These are phyloP conservation scores for Athripsodes cinereus DNA, from an alignment of 2,888 invertebrate genomes.

Conservation along the genomic window DNA sequence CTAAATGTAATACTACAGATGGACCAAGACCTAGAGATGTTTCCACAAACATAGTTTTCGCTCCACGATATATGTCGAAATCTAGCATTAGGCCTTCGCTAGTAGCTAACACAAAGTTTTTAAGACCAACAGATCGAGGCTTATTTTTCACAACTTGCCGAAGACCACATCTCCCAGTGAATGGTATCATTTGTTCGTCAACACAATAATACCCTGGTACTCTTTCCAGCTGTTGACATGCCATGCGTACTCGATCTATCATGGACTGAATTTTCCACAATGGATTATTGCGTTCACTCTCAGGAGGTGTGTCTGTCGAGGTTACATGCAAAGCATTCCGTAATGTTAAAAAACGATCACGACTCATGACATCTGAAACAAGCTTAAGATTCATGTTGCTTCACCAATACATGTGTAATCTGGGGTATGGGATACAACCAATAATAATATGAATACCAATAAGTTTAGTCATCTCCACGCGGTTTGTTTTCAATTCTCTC, in stretches of 20 bases:
- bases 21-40: conserved; percentile 15
- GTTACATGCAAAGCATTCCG: neutral
- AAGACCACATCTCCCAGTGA: conserved; percentile 5
- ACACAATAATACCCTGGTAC: conserved; percentile 1
- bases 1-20: conserved; percentile 22
- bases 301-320: neutral
- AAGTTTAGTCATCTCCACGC: neutral
- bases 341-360: neutral
- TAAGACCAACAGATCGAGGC: neutral
- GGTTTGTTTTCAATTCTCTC: neutral
- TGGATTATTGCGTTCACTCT: neutral
- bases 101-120: neutral
- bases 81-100: neutral
- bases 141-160: conserved; percentile 8
- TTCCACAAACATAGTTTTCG: neutral
- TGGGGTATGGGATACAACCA: neutral
- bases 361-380: neutral
- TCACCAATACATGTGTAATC: neutral
- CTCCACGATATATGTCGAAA: conserved; percentile 2
- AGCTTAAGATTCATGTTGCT: neutral
- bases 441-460: conserved; percentile 2
- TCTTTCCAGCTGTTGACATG: neutral
- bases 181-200: conserved; percentile 6
- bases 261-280: conserved; percentile 1
- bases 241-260: neutral